A percentile compares a stretch with the other conserved stretches of the same genome.
These are phyloP conservation scores for Trilocha varians DNA, from an alignment of 2,888 invertebrate species.

Conservation along the genomic window DNA sequence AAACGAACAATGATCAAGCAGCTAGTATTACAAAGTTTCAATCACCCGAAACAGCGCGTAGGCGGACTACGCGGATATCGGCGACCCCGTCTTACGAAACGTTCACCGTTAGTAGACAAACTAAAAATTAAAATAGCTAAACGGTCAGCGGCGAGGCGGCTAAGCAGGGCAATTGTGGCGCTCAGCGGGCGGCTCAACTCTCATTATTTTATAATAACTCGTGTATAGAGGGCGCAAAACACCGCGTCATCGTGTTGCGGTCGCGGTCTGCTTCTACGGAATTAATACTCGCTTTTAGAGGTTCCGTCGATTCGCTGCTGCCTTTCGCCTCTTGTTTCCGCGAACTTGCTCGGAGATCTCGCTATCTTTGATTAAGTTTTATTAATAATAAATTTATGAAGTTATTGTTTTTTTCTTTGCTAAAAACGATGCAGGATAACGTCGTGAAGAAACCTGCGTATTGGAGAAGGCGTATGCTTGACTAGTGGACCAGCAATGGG, in stretches of 20 bases:
- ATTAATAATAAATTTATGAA: too few relatives aligned
- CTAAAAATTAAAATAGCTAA: constrained; percentile 73
- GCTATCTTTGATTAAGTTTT: too few relatives aligned
- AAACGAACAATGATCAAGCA: not conserved
- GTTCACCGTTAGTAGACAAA: constrained; percentile 66
- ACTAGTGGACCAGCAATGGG: too few relatives aligned
- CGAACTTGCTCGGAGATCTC: too few relatives aligned
- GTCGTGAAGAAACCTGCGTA: too few relatives aligned
- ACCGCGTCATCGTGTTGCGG: constrained; percentile 55
- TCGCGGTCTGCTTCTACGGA: constrained; percentile 51
- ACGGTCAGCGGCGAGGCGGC: constrained; percentile 59
- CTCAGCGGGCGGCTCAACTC: constrained; percentile 68
- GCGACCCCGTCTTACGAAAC: constrained; percentile 57
- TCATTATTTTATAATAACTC: constrained; percentile 73
- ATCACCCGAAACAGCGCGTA: constrained; percentile 20
- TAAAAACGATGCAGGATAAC: too few relatives aligned
- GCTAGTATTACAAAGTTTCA: not conserved
- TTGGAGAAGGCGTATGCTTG: too few relatives aligned
- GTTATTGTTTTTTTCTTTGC: too few relatives aligned
- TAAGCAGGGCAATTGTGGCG: constrained; percentile 69
- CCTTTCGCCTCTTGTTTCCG: constrained; percentile 36
- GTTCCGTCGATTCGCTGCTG: constrained; percentile 48
- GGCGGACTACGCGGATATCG: constrained; percentile 42
- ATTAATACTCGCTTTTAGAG: constrained; percentile 66
- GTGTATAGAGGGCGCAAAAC: constrained; percentile 55